These are phyloP conservation scores for Notocelia uddmanniana DNA, from an alignment of 2,888 invertebrate genomes.

Conservation along the genomic window DNA sequence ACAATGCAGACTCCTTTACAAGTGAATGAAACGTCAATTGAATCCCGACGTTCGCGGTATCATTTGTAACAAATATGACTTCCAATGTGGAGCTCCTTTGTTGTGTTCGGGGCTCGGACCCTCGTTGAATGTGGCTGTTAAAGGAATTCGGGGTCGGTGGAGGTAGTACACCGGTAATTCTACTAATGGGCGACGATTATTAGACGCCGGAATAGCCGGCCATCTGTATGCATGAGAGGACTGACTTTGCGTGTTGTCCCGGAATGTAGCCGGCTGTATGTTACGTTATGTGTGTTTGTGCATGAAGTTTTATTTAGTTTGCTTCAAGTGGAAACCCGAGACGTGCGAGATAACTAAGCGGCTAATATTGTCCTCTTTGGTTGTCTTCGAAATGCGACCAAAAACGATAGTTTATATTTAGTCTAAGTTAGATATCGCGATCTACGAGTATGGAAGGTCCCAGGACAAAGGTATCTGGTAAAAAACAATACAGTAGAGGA, in stretches of 20 bases:
- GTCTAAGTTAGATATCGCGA: no score
- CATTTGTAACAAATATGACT: background rate
- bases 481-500: no score
- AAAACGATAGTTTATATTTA: no score
- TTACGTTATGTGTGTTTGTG: background rate
- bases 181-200: constrained; percentile 33
- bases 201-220: constrained; percentile 7
- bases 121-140: background rate
- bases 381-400: no score
- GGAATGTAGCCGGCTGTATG: no score
- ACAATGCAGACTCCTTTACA: constrained; percentile 12
- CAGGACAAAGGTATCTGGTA: no score
- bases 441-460: no score
- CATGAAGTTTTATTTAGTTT: background rate
- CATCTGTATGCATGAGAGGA: constrained; percentile 40
- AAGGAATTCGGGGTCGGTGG: background rate
- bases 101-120: background rate
- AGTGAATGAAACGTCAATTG: constrained; percentile 13
- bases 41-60: background rate
- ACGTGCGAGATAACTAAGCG: no score
- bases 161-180: constrained; percentile 17
- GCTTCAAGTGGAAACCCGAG: no score
- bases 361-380: no score
- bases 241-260: constrained; percentile 2
- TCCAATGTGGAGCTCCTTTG: background rate